These are phyloP conservation scores for Gisinianus flammeolus DNA, from an alignment of 2,888 invertebrate genomes.

Conservation along the genomic window DNA sequence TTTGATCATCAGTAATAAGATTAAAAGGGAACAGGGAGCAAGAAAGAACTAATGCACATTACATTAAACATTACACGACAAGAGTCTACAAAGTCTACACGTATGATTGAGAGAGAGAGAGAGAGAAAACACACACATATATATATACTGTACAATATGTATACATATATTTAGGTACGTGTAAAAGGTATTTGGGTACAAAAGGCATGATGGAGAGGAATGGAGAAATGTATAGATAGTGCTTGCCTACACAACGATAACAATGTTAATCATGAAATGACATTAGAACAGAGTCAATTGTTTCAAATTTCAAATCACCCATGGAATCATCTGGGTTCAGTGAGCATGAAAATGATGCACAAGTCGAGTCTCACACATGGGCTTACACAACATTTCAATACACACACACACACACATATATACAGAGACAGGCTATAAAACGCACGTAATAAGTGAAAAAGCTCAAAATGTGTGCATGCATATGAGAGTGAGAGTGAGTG, in stretches of 20 bases:
- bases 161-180: no score
- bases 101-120: slow-evolving; percentile 6
- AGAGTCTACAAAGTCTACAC: neutral
- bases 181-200: neutral
- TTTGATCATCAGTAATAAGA: slow-evolving; percentile 31
- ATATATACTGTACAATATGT: no score
- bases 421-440: no score
- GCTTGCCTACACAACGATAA: slow-evolving; percentile 26
- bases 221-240: neutral
- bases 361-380: neutral
- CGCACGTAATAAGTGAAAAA: no score
- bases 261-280: slow-evolving; percentile 37
- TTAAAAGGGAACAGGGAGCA: neutral
- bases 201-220: slow-evolving; percentile 14
- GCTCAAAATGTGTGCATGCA: no score
- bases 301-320: slow-evolving; percentile 42
- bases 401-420: neutral
- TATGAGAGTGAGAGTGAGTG: no score
- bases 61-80: neutral
- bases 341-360: slow-evolving; percentile 41
- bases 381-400: neutral
- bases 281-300: slow-evolving; percentile 39
- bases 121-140: neutral
- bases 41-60: neutral
- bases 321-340: slow-evolving; percentile 38